Percentiles rank a stretch among this genome's conserved stretches.
These are phyloP conservation scores for Formica selysi DNA, from an alignment of 1,140 invertebrate genomes.

Conservation along the genomic window DNA sequence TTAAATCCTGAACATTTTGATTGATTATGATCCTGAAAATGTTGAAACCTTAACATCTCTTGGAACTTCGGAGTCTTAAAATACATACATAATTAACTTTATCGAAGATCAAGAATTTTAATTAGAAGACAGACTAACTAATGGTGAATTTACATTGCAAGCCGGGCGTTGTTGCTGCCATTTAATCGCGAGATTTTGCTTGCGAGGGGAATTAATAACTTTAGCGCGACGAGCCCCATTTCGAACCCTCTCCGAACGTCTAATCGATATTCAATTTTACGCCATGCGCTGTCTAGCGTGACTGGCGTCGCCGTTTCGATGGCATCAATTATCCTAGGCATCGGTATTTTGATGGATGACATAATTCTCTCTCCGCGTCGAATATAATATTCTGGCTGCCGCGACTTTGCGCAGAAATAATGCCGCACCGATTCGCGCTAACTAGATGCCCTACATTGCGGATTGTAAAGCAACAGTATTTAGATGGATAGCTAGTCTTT, in stretches of 20 bases:
- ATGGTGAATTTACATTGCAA: constrained; percentile 61
- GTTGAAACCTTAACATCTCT: not conserved
- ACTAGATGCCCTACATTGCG: constrained; percentile 52
- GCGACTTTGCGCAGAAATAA: constrained; percentile 70
- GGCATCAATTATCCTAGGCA: constrained; percentile 78
- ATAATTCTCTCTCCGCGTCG: constrained; percentile 69
- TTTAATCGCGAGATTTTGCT: constrained; percentile 74
- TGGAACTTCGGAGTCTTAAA: not conserved
- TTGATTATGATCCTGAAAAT: not conserved
- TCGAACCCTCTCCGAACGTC: constrained; percentile 69
- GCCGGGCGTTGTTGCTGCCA: constrained; percentile 64
- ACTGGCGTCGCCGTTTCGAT: constrained; percentile 76
- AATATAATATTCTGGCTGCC: constrained; percentile 75
- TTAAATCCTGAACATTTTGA: not conserved
- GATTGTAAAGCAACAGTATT: constrained; percentile 47
- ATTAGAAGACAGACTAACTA: constrained; percentile 68
- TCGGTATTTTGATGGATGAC: constrained; percentile 78
- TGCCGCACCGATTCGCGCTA: constrained; percentile 62
- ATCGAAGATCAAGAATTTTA: constrained; percentile 41
- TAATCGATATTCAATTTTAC: constrained; percentile 79
- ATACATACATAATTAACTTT: not conserved
- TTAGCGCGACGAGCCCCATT: constrained; percentile 65
- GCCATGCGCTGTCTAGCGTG: constrained; percentile 78
- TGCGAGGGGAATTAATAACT: constrained; percentile 74
- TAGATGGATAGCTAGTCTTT: constrained; percentile 57